Conservation (phyloP, 2,797 vertebrate genomes). For the Channa striata region DNA sequence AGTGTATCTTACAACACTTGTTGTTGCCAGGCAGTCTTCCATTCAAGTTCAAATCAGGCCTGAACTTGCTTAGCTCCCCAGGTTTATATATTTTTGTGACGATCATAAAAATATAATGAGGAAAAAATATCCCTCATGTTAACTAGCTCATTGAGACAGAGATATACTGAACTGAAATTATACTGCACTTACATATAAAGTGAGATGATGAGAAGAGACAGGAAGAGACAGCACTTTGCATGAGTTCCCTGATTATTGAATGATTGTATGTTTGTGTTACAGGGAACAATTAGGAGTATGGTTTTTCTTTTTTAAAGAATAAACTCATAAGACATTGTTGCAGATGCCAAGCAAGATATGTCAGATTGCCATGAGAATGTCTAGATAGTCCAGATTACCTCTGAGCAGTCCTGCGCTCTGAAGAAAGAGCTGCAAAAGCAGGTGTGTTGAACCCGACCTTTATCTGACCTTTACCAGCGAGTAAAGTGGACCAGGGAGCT, state of each 20-base stretch:
- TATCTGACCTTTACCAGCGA: slow-evolving; percentile 41
- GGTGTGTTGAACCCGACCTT: slow-evolving; percentile 40
- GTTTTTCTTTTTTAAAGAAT: slow-evolving; percentile 3
- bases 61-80: too few relatives aligned
- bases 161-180: too few relatives aligned
- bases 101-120: too few relatives aligned
- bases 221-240: neutral
- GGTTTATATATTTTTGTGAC: too few relatives aligned
- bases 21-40: too few relatives aligned
- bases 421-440: slow-evolving; percentile 36
- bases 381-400: slow-evolving; percentile 21
- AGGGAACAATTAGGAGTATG: neutral
- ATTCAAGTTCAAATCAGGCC: too few relatives aligned
- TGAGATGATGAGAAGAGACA: too few relatives aligned
- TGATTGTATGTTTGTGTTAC: slow-evolving; percentile 15
- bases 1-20: too few relatives aligned
- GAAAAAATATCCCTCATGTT: too few relatives aligned
- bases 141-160: too few relatives aligned
- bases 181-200: too few relatives aligned
- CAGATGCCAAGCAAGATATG: slow-evolving; percentile 2
- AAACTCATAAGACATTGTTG: neutral
- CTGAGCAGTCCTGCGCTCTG: slow-evolving; percentile 13
- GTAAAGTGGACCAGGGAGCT: slow-evolving; percentile 31
- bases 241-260: neutral
- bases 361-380: slow-evolving; percentile 9